Evolutionary conservation across 2,888 invertebrate species (phyloP).

Genomic region (Archips crataeganus): DNA sequence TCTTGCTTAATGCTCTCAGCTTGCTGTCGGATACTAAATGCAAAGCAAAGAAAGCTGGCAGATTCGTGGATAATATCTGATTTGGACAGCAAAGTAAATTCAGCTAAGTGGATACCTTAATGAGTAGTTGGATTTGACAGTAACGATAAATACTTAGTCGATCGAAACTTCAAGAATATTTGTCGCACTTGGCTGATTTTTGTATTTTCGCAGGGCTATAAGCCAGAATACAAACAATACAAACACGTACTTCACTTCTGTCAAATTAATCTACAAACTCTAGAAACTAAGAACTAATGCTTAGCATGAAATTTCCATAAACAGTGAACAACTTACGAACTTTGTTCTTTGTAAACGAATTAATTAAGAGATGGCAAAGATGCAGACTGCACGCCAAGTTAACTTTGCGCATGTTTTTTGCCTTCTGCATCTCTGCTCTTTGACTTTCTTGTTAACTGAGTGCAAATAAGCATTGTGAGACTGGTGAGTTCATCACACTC

Average conservation of each 20-base stretch:
- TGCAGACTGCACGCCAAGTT: neutral
- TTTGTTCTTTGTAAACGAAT: constrained; percentile 11
- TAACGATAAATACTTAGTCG: no score
- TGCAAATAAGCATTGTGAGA: constrained; percentile 1
- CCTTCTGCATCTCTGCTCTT: neutral
- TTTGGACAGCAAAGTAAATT: no score
- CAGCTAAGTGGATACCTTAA: no score
- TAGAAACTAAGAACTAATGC: neutral
- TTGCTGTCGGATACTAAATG: neutral
- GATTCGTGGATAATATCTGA: neutral
- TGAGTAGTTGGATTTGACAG: no score
- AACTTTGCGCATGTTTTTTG: neutral
- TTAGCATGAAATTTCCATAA: constrained; percentile 17
- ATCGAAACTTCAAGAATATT: no score
- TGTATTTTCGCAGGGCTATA: no score
- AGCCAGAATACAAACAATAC: no score
- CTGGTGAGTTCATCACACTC: constrained; percentile 4
- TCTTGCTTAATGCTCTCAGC: constrained; percentile 21
- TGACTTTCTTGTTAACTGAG: neutral
- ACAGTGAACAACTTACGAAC: constrained; percentile 14
- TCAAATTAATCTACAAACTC: neutral
- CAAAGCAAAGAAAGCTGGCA: neutral
- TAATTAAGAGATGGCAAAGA: constrained; percentile 23
- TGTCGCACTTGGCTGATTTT: no score
- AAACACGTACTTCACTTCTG: neutral